Base-by-base conservation (phyloP, 2,888 invertebrate species). In the Zootermopsis nevadensis region DNA sequence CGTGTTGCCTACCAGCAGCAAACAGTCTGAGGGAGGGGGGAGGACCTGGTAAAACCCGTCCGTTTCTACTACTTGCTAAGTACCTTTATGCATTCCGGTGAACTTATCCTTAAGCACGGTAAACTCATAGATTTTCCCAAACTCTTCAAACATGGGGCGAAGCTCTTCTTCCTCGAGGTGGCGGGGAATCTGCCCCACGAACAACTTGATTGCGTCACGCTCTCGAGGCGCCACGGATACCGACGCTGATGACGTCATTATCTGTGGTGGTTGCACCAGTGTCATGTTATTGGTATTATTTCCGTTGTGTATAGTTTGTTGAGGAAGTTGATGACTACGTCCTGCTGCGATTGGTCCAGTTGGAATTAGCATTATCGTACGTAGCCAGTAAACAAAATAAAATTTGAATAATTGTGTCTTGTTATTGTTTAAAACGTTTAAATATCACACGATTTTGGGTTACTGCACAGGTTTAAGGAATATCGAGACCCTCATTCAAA, bases 11-110 rank as follows among this genome's bases (percentile, higher is more conserved):
- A 19, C 19, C 48, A 48, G 19, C 19, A 19, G 48, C 19, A 19
- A 48, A 19, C 19, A 15, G 48, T 38, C 38, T 4, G 38, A 38
- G 38, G 4, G 24, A 35, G 35, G 72, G 12, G 35, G 72, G 12
- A 35, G n/a, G 38, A 22, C 30, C 30, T 69, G 60, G 60, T 35
- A 27, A 80, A 38, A 38, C 1, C 7, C 38, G 38, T 38, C 38
- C 80, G 48, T 72, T 84, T 77, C 30, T 88, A 19, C 48, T 15
- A 92, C 19, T 48, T 15, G 15, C 48, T 48, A 48, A 12, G 89
- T 89, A 96, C 97, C 97, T 94, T 98, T 98, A 90, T 98, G 98
- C 94, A 97, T 96, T 86, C 98, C 98, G 84, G 97, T 98, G 92
- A 96, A 95, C 89, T 97, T 96, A 90, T 98, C 98, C 92, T 97